A percentile compares a stretch with the other conserved stretches of the same genome.
These are phyloP conservation scores for Ennomos erosarius DNA, from an alignment of 2,888 invertebrate species.

Conservation along the genomic window DNA sequence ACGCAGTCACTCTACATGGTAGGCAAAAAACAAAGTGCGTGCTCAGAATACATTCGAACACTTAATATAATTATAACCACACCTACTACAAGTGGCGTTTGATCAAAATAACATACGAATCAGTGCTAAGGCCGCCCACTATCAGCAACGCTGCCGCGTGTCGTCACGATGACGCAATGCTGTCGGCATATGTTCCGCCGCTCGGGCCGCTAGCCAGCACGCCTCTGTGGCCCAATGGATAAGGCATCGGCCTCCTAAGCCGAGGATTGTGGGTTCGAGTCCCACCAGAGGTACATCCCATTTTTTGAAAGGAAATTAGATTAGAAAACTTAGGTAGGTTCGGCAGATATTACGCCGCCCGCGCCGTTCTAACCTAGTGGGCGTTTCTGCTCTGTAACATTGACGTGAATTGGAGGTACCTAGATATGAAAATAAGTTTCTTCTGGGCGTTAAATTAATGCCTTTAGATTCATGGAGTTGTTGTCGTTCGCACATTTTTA, in stretches of 20 bases:
- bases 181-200: slow-evolving; percentile 78
- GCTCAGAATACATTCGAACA: slow-evolving; percentile 19
- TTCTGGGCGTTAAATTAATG: too few relatives aligned
- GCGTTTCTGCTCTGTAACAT: too few relatives aligned
- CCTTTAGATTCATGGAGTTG: too few relatives aligned
- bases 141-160: slow-evolving; percentile 43
- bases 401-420: too few relatives aligned
- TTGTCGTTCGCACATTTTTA: too few relatives aligned
- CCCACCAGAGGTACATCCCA: slow-evolving; percentile 90
- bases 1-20: slow-evolving; percentile 4
- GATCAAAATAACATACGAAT: slow-evolving; percentile 44
- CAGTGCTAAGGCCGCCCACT: slow-evolving; percentile 57
- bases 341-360: too few relatives aligned
- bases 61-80: slow-evolving; percentile 28
- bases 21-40: slow-evolving; percentile 7
- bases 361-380: too few relatives aligned
- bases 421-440: too few relatives aligned
- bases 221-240: slow-evolving; percentile 94
- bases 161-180: slow-evolving; percentile 62
- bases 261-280: slow-evolving; percentile 94
- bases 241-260: slow-evolving; percentile 94
- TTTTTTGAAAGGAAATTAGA: slow-evolving; percentile 43
- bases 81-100: slow-evolving; percentile 33
- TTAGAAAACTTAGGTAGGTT: too few relatives aligned
- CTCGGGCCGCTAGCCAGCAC: slow-evolving; percentile 92